Evolutionary conservation across 2,797 vertebrate species (phyloP), one percentile per base, ranked within the genome.

Genomic region (Crypturellus tataupa): DNA sequence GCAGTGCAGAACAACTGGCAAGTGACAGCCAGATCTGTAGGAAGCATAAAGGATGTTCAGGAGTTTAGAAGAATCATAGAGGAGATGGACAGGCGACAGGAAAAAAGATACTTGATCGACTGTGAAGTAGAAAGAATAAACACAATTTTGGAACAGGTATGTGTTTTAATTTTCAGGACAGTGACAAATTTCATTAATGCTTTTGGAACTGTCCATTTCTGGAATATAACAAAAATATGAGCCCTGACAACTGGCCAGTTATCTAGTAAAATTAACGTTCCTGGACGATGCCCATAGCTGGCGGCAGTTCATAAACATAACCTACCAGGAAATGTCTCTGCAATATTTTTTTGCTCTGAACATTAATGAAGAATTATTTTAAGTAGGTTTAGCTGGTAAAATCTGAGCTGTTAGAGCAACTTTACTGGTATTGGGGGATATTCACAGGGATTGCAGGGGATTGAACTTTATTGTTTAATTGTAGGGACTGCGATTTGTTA

Each of bases 1-100:
- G 99, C 99, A 5, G 99, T 99, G 59, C 98, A 99, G 40, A 99
- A 99, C 98, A 99, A 99, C 98, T 99, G 99, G 99, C 99, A 99
- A 98, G 99, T 99, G 98, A 99, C 99, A 40, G 99, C 99, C 49
- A 98, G 99, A 87, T 99, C 99, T 25, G 99, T 99, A 95, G 99
- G 99, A 97, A 98, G 98, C 97, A 99, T 99, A 95, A 99, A 99
- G 25, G 99, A 99, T 49, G 98, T 99, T 27, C 98, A 99, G 40
- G 99, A 99, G 98, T 99, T 99, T 97, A 98, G 98, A 94, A 99
- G 99, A 96, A 99, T 99, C 98, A 99, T 99, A 40, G 99, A 99
- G 97, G 99, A 99, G 98, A 99, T 99, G 99, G 99, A 99, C 98
- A 98, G 99, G 87, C 98, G 99, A 87, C 99, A 99, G 97, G 99